phyloP scores from a whole-genome alignment of 2,113 vertebrate genomes.

The Mastomys natalensis region DNA sequence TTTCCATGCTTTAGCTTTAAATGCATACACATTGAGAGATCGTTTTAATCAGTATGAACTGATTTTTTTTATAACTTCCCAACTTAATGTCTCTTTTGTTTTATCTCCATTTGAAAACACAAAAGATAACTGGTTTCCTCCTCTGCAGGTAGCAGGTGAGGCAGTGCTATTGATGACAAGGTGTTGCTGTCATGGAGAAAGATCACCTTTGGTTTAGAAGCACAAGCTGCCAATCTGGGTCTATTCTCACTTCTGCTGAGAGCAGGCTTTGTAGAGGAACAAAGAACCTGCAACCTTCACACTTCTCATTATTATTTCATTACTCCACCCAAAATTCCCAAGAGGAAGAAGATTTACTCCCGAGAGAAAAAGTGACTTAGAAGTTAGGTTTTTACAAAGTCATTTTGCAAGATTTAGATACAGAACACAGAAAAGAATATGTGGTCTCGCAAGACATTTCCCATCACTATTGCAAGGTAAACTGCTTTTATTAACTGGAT shows the following conservation, averaged over 20 bases:
- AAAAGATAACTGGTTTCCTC: conserved; percentile 9
- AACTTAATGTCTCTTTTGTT: conserved; percentile 44
- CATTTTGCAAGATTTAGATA: not conserved
- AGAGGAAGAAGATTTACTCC: conserved; percentile 39
- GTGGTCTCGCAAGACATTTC: not conserved
- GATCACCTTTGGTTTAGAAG: conserved; percentile 10
- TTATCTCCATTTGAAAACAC: conserved; percentile 6
- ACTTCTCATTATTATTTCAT: conserved; percentile 66
- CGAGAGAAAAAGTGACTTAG: not conserved
- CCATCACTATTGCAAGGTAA: not conserved
- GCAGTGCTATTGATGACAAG: not conserved
- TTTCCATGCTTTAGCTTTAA: conserved; percentile 22
- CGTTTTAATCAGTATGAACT: not conserved
- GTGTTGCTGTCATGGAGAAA: not conserved
- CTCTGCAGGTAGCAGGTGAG: not conserved
- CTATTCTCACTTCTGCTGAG: conserved; percentile 7
- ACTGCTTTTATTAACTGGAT: not conserved
- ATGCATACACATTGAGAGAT: not conserved
- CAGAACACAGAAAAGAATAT: not conserved
- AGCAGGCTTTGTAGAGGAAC: conserved; percentile 34
- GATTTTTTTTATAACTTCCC: not conserved
- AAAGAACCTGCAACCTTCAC: conserved; percentile 47
- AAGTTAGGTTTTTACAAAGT: not conserved
- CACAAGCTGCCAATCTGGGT: conserved; percentile 38
- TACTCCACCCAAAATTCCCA: conserved; percentile 58